Conservation (phyloP, 92 coral and sea anemone genomes). For the Epizoanthus scotinus region DNA sequence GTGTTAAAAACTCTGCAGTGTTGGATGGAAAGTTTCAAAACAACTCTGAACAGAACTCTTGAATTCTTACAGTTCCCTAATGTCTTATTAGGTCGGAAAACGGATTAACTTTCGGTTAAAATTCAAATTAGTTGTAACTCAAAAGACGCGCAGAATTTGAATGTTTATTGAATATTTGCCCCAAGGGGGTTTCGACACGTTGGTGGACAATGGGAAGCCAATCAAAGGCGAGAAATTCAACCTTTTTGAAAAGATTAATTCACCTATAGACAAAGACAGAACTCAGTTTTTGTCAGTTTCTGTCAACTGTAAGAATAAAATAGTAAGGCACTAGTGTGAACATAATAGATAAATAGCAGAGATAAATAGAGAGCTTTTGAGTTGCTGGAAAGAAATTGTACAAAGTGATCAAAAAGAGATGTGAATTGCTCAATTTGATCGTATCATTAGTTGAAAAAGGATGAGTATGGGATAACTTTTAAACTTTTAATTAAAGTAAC, state of each 20-base stretch:
- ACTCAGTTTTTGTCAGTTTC: neutral
- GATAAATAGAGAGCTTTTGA: neutral
- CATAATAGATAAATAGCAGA: no score
- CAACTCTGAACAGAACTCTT: neutral
- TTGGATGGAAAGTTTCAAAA: neutral
- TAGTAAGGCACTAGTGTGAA: neutral
- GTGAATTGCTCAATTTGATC: neutral
- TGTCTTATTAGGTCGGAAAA: constrained; percentile 6
- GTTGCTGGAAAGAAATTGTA: neutral
- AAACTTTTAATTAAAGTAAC: no score
- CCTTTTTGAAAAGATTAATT: constrained; percentile 14
- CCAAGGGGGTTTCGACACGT: constrained; percentile 26
- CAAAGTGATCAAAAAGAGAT: neutral
- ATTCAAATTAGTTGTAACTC: constrained; percentile 22
- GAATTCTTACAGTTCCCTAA: neutral
- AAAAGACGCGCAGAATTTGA: constrained; percentile 40
- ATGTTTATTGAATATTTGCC: constrained; percentile 26
- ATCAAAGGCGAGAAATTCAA: constrained; percentile 3
- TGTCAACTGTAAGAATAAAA: neutral
- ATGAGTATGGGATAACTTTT: neutral
- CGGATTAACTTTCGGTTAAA: constrained; percentile 30
- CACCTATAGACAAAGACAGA: neutral
- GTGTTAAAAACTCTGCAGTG: neutral
- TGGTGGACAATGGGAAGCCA: constrained; percentile 20
- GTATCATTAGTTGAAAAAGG: neutral